Percentiles rank a stretch among this genome's conserved stretches.
These are phyloP conservation scores for Hydroisotoma schaefferi DNA, from an alignment of 2,888 invertebrate species.

Conservation along the genomic window DNA sequence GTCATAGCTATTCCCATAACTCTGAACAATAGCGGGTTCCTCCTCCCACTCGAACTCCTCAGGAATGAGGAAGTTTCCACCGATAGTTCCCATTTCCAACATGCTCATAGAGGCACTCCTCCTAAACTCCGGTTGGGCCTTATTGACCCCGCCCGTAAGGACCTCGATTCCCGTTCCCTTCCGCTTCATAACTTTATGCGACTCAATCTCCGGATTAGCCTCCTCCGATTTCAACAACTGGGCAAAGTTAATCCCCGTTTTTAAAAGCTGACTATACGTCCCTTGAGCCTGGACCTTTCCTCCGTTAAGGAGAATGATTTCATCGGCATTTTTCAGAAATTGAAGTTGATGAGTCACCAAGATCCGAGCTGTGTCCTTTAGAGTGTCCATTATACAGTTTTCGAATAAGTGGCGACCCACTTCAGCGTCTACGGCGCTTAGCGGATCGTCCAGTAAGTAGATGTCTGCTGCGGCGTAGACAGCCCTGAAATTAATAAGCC, in stretches of 20 bases:
- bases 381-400: conserved; percentile 38
- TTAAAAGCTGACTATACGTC: conserved; percentile 63
- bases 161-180: conserved; percentile 27
- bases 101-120: conserved; percentile 33
- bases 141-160: not conserved
- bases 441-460: conserved; percentile 35
- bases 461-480: conserved; percentile 43
- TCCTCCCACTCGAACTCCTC: conserved; percentile 38
- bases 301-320: conserved; percentile 35
- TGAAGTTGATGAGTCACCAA: conserved; percentile 47
- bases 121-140: conserved; percentile 18
- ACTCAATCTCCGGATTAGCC: not conserved
- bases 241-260: conserved; percentile 73
- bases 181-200: conserved; percentile 14
- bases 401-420: conserved; percentile 43
- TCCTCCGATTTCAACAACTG: conserved; percentile 59
- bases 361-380: conserved; percentile 33
- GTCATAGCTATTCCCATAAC: too few species aligned
- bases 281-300: conserved; percentile 35
- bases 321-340: conserved; percentile 38
- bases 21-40: conserved; percentile 37
- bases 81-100: conserved; percentile 21
- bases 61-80: conserved; percentile 19
- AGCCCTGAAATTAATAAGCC: conserved; percentile 52
- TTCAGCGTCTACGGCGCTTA: conserved; percentile 42